Percentiles rank a stretch among this genome's conserved stretches.
Evolutionary conservation across 2,113 vertebrate genomes (phyloP).

Genomic region (Pseudopodoces humilis): DNA sequence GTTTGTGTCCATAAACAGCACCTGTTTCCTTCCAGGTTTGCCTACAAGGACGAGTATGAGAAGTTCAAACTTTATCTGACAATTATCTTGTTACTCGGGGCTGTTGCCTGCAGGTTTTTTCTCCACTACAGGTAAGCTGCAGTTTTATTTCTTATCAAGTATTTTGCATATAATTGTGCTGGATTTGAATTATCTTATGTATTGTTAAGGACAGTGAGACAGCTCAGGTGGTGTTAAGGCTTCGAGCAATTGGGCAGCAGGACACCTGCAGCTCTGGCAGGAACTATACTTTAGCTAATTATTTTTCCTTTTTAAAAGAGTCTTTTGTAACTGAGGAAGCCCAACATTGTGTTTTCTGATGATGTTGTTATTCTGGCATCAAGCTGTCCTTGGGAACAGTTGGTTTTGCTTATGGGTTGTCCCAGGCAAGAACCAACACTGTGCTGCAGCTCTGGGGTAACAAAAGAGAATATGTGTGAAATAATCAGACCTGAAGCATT

Average conservation of each 20-base stretch:
- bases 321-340: neutral
- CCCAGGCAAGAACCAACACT: neutral
- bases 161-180: neutral
- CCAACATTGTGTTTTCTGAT: neutral
- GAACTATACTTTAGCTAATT: neutral
- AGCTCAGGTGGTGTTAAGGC: neutral
- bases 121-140: conserved; percentile 88
- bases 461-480: neutral
- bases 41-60: conserved; percentile 98
- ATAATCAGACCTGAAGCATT: neutral
- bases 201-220: neutral
- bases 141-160: neutral
- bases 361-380: neutral
- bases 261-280: neutral
- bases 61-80: conserved; percentile 99
- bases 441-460: neutral
- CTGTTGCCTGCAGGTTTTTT: conserved; percentile 90
- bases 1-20: fast-evolving
- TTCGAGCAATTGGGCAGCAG: neutral
- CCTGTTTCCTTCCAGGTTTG: conserved; percentile 80
- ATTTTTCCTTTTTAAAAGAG: neutral
- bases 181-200: neutral
- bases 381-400: neutral
- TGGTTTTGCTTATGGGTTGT: neutral
- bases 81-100: conserved; percentile 93